Percentiles rank a stretch among this genome's conserved stretches.
These are phyloP conservation scores for Ceryle rudis DNA, from an alignment of 2,797 vertebrate species.

Conservation along the genomic window DNA sequence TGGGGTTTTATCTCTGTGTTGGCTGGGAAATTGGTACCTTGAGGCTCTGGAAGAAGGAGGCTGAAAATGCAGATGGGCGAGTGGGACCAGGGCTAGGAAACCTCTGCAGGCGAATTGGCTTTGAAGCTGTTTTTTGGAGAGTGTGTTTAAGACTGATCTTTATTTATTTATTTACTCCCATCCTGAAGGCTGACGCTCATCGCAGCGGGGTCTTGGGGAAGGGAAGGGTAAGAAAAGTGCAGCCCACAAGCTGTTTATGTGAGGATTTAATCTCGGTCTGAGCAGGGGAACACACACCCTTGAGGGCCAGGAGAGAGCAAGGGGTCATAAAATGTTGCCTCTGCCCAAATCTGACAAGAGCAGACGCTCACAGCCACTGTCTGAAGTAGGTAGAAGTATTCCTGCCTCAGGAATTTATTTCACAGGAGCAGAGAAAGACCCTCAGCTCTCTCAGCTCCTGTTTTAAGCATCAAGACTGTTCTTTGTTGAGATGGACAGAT, in stretches of 20 bases:
- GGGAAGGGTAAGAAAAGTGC: neutral
- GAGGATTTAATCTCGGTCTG: rapidly evolving
- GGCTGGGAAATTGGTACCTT: neutral
- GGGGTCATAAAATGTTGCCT: neutral
- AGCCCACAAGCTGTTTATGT: neutral
- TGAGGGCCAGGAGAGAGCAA: neutral
- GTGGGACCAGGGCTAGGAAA: neutral
- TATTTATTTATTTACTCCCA: neutral
- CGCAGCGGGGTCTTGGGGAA: neutral
- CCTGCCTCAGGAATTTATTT: neutral
- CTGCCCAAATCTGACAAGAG: neutral
- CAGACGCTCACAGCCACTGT: neutral
- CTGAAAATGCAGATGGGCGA: neutral
- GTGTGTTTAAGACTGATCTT: rapidly evolving
- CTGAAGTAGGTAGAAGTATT: neutral
- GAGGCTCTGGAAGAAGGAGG: neutral
- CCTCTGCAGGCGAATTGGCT: neutral
- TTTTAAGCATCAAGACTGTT: neutral
- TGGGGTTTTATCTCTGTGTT: neutral
- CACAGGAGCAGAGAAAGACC: neutral
- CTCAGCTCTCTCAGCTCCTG: neutral
- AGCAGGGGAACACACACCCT: neutral
- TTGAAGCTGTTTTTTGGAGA: neutral
- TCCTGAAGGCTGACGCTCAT: neutral
- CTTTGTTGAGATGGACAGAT: neutral